Evolutionary conservation across 2,113 vertebrate species (phyloP).

Genomic region (Illadopsis cleaveri): DNA sequence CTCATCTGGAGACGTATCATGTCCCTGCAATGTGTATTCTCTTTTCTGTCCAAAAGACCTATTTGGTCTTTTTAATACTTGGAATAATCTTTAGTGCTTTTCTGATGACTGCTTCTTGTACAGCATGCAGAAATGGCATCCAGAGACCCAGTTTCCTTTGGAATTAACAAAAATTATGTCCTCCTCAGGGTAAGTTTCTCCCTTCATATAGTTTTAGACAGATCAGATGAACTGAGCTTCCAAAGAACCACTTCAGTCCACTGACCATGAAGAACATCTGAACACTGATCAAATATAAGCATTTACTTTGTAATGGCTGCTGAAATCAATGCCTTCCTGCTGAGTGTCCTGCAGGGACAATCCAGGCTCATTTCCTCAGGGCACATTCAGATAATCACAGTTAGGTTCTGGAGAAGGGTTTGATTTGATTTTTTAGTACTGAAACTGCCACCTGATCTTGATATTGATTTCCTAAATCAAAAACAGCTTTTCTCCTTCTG

Average conservation of each 20-base stretch:
- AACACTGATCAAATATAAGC: background rate
- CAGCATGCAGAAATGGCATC: background rate
- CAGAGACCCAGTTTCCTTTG: background rate
- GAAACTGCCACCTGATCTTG: constrained; percentile 2
- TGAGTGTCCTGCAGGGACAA: background rate
- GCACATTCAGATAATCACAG: background rate
- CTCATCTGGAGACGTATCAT: background rate
- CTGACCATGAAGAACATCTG: accelerated
- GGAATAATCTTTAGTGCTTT: background rate
- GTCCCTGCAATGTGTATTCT: background rate
- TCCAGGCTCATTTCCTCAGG: background rate
- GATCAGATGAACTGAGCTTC: background rate
- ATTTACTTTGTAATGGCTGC: background rate
- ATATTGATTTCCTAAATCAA: constrained; percentile 30
- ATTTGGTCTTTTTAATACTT: background rate
- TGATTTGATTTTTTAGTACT: constrained; percentile 35
- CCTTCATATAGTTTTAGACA: background rate
- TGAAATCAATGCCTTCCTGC: background rate
- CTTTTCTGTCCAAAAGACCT: background rate
- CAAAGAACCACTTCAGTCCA: background rate
- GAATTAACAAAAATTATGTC: background rate
- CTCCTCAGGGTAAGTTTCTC: background rate
- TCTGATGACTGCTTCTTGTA: background rate
- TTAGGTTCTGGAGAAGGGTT: constrained; percentile 11
- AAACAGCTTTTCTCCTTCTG: background rate